Evolutionary conservation across 2,113 vertebrate species (phyloP).

Genomic region (Alethe castanea): DNA sequence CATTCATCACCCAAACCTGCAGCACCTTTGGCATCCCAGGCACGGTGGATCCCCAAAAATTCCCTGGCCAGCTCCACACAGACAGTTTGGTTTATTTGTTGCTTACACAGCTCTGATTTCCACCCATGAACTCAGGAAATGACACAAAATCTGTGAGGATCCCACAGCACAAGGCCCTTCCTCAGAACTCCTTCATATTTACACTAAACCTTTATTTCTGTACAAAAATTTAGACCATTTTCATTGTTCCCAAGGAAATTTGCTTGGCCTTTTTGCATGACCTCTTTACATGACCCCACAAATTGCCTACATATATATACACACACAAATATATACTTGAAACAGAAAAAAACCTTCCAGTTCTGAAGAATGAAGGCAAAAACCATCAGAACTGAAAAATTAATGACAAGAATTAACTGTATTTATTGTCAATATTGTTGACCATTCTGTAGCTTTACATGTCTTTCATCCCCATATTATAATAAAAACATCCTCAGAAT

Average conservation of each 20-base stretch:
- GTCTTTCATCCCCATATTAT: not conserved
- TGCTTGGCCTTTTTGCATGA: not conserved
- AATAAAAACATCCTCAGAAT: not conserved
- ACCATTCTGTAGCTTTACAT: not conserved
- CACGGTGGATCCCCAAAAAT: not conserved
- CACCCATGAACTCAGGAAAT: not conserved
- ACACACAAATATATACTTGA: not conserved
- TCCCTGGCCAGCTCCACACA: not conserved
- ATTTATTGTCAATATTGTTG: not conserved
- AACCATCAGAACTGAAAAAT: not conserved
- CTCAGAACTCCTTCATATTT: not conserved
- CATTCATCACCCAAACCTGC: not conserved
- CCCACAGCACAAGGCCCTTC: not conserved
- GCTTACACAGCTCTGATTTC: not conserved
- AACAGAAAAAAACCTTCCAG: not conserved
- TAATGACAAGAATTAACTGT: not conserved
- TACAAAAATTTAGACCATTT: not conserved
- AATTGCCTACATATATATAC: not conserved
- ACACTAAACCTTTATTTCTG: not conserved
- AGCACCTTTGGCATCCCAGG: not conserved
- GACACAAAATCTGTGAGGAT: accelerated
- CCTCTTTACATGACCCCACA: accelerated
- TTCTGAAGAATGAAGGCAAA: not conserved
- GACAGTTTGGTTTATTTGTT: not conserved
- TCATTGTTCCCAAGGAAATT: not conserved